These are phyloP conservation scores for Orthosia incerta DNA, from an alignment of 2,888 invertebrate species.

Conservation along the genomic window DNA sequence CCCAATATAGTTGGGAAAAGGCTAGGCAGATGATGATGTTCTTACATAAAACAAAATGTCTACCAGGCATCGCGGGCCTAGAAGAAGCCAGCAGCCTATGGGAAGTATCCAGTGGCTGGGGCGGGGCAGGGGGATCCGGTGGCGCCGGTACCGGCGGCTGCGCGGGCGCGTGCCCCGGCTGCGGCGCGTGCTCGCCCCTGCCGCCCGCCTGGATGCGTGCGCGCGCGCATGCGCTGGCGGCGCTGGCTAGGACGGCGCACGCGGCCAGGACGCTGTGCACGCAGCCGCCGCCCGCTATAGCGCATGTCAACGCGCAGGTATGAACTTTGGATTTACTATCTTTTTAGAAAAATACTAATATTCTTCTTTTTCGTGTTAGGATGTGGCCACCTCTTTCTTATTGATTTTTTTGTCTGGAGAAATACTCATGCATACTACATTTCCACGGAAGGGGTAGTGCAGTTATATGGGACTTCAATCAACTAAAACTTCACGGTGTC, in stretches of 20 bases:
- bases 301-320: constrained; percentile 93
- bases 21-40: too few relatives aligned
- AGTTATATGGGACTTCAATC: too few relatives aligned
- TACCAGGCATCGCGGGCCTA: constrained; percentile 77
- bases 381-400: too few relatives aligned
- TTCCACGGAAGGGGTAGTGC: too few relatives aligned
- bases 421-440: too few relatives aligned
- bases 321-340: too few relatives aligned
- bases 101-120: constrained; percentile 77
- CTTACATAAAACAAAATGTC: too few relatives aligned
- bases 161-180: constrained; percentile 88
- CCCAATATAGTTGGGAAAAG: too few relatives aligned
- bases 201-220: constrained; percentile 95
- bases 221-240: constrained; percentile 93
- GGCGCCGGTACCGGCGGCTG: constrained; percentile 92
- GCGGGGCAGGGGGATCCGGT: constrained; percentile 74
- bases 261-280: constrained; percentile 95
- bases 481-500: too few relatives aligned
- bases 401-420: too few relatives aligned
- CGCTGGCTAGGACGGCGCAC: constrained; percentile 77
- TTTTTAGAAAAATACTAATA: too few relatives aligned
- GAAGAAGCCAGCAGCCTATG: constrained; percentile 78
- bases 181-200: constrained; percentile 94
- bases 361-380: too few relatives aligned
- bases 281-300: constrained; percentile 98